A percentile compares a stretch with the other conserved stretches of the same genome.
Conservation (phyloP, 2,888 invertebrate genomes). For the Bugula neritina region DNA sequence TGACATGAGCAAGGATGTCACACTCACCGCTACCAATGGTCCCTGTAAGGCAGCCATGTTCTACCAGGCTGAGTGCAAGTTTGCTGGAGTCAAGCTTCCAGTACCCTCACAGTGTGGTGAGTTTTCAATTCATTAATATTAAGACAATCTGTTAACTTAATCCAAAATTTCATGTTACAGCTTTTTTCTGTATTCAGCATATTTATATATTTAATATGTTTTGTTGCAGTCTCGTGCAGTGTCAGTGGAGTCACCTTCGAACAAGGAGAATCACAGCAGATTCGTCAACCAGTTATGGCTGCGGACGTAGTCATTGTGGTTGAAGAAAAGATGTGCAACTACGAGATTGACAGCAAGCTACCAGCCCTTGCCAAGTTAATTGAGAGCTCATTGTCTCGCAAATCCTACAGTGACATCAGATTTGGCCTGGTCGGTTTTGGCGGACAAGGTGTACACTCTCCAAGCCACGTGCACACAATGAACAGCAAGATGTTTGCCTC, state of each 20-base stretch:
- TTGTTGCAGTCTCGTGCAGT: constrained; percentile 3
- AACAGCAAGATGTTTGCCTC: constrained; percentile 37
- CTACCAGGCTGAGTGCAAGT: constrained; percentile 66
- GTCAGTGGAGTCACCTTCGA: neutral
- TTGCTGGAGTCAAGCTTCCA: constrained; percentile 60
- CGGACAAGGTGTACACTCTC: constrained; percentile 61
- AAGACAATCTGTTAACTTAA: too few relatives aligned
- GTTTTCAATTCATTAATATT: constrained; percentile 33
- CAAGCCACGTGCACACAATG: constrained; percentile 66
- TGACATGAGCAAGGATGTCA: constrained; percentile 43
- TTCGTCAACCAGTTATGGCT: constrained; percentile 47
- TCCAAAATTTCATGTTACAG: too few relatives aligned
- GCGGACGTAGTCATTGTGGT: constrained; percentile 76
- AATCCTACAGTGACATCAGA: constrained; percentile 56
- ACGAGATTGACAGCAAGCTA: constrained; percentile 57
- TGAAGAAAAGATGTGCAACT: constrained; percentile 78
- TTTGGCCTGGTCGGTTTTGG: constrained; percentile 71
- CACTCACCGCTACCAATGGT: constrained; percentile 40
- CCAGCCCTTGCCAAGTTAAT: constrained; percentile 39
- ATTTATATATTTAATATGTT: too few relatives aligned
- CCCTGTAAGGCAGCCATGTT: constrained; percentile 66
- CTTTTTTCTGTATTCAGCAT: too few relatives aligned
- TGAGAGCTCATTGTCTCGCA: constrained; percentile 37
- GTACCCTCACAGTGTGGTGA: constrained; percentile 64
- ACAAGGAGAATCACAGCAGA: neutral